phyloP scores from a whole-genome alignment of 2,797 vertebrate genomes.

The Remorina albescens region DNA sequence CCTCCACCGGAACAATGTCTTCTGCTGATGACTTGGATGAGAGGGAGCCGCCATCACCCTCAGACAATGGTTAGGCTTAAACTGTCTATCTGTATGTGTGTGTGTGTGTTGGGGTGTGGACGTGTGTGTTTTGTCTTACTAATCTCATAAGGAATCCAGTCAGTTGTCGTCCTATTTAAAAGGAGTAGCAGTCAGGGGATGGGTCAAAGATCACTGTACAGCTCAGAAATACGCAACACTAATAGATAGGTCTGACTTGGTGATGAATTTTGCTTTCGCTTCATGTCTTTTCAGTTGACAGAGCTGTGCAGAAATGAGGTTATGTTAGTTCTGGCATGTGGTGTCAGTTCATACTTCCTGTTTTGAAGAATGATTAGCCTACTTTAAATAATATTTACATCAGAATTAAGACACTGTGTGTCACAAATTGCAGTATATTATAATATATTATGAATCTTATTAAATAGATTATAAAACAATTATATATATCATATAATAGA shows the following conservation, averaged over 20 bases:
- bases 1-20: conserved; percentile 98
- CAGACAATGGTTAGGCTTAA: conserved; percentile 92
- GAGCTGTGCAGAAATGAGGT: conserved; percentile 45
- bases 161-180: conserved; percentile 22
- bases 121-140: no score
- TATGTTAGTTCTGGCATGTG: conserved; percentile 62
- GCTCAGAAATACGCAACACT: neutral
- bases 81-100: conserved; percentile 10
- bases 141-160: conserved; percentile 76
- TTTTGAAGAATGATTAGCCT: no score
- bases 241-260: conserved; percentile 12
- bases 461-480: no score
- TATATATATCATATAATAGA: neutral
- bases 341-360: conserved; percentile 61
- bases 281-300: conserved; percentile 48
- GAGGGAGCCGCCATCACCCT: conserved; percentile 93
- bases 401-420: neutral
- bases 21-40: conserved; percentile 98
- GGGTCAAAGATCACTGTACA: conserved; percentile 1
- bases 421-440: no score
- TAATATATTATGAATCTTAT: no score
- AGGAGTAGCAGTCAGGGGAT: conserved; percentile 15
- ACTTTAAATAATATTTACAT: neutral
- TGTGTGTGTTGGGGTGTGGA: conserved; percentile 25
- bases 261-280: conserved; percentile 29